Percentiles rank a stretch among this genome's conserved stretches.
Conservation (phyloP, 23 tunicate species). For the Clavelina lepadiformis region DNA sequence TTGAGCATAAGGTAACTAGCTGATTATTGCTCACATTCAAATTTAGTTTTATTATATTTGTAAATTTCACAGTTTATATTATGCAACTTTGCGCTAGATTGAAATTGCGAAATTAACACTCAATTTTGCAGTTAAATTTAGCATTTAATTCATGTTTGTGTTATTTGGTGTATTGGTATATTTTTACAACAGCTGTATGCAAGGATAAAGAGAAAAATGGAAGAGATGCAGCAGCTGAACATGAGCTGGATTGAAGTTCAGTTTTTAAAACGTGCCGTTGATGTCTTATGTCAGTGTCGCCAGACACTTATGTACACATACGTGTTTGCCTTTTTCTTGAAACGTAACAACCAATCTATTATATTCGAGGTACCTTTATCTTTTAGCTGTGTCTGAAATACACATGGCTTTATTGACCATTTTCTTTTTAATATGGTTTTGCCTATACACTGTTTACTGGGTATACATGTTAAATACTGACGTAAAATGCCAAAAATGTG, state of each 20-base stretch:
- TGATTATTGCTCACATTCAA: background rate
- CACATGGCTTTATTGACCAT: too few species aligned
- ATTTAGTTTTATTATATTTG: background rate
- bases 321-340: constrained; percentile 93
- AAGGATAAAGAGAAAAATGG: constrained; percentile 81
- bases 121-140: too few species aligned
- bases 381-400: too few species aligned
- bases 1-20: constrained; percentile 68
- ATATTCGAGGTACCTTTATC: constrained; percentile 86
- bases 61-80: too few species aligned
- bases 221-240: constrained; percentile 71
- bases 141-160: too few species aligned
- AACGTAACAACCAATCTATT: constrained; percentile 73
- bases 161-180: too few species aligned
- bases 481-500: too few species aligned
- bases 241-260: constrained; percentile 98
- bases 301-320: constrained; percentile 98
- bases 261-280: constrained; percentile 81
- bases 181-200: constrained; percentile 65
- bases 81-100: too few species aligned
- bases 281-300: constrained; percentile 77
- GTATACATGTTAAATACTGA: background rate
- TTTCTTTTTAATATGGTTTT: background rate
- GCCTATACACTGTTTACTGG: background rate
- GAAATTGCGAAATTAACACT: too few species aligned